A percentile compares a stretch with the other conserved stretches of the same genome.
Conservation (phyloP, 2,888 invertebrate genomes). For the Cosmopolites sordidus region DNA sequence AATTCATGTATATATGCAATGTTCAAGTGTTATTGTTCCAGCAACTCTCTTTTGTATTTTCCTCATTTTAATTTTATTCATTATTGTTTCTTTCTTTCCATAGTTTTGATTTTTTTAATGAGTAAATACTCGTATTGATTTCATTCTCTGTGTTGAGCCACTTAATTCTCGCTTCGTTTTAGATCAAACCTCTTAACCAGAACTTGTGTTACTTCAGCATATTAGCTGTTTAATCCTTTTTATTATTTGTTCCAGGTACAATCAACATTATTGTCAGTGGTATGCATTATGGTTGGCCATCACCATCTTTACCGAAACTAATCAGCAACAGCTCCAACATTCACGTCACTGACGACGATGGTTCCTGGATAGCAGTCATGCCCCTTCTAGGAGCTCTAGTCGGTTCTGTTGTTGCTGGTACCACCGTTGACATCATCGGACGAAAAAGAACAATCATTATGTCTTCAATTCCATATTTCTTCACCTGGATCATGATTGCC, state of each 20-base stretch:
- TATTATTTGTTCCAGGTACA: conserved; percentile 39
- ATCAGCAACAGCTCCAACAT: conserved; percentile 34
- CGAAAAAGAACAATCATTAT: conserved; percentile 60
- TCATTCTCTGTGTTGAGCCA: too few species aligned
- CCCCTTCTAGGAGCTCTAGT: conserved; percentile 61
- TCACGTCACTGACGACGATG: conserved; percentile 50
- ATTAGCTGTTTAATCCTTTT: too few species aligned
- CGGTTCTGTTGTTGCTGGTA: conserved; percentile 60
- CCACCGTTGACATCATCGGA: conserved; percentile 62
- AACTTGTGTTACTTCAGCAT: too few species aligned
- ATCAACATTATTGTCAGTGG: conserved; percentile 43
- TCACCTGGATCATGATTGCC: conserved; percentile 62
- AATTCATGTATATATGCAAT: too few species aligned
- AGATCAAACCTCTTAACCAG: too few species aligned
- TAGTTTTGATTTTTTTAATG: too few species aligned
- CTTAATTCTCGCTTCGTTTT: too few species aligned
- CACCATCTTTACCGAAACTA: conserved; percentile 56
- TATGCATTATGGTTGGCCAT: conserved; percentile 57
- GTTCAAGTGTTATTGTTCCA: too few species aligned
- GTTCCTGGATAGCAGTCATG: conserved; percentile 64
- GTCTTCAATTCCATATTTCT: conserved; percentile 54
- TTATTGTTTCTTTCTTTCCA: too few species aligned
- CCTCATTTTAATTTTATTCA: too few species aligned
- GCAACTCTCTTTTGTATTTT: too few species aligned
- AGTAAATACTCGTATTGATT: too few species aligned